phyloP scores from a whole-genome alignment of 2,888 invertebrate species.

The Dasypogon diadema region DNA sequence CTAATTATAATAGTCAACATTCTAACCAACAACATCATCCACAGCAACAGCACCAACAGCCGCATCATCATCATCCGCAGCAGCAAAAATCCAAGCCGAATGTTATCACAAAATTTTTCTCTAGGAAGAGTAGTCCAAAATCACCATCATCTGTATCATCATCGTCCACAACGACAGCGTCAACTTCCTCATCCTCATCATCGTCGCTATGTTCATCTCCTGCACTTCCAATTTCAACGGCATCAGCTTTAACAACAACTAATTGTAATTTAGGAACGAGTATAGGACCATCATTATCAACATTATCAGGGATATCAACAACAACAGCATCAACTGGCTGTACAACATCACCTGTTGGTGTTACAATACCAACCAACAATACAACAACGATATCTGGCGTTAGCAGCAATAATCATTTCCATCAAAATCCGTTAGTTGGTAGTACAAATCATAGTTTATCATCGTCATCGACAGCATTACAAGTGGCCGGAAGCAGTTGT shows the following conservation, averaged over 20 bases:
- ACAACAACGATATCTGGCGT: conserved; percentile 48
- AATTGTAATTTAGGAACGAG: conserved; percentile 63
- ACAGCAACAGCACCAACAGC: conserved; percentile 57
- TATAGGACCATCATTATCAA: conserved; percentile 57
- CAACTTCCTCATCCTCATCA: conserved; percentile 62
- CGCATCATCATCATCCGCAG: conserved; percentile 55
- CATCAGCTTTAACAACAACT: conserved; percentile 65
- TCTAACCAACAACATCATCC: conserved; percentile 57
- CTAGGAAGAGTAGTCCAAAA: conserved; percentile 68
- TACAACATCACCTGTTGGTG: conserved; percentile 56
- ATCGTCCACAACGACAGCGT: conserved; percentile 61
- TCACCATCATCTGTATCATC: conserved; percentile 61
- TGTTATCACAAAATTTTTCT: conserved; percentile 68
- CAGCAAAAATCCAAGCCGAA: conserved; percentile 67
- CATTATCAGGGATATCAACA: conserved; percentile 58
- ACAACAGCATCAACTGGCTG: conserved; percentile 37
- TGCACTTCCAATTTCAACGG: conserved; percentile 64
- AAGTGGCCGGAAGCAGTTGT: conserved; percentile 58
- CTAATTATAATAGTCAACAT: conserved; percentile 57
- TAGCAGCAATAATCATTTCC: conserved; percentile 54
- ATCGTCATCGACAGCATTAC: conserved; percentile 60
- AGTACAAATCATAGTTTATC: conserved; percentile 60
- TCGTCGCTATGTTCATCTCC: conserved; percentile 59
- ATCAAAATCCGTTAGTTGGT: conserved; percentile 57
- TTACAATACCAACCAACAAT: conserved; percentile 66